Evolutionary conservation across 2,113 vertebrate genomes (phyloP).

Genomic region (Phycodurus eques): DNA sequence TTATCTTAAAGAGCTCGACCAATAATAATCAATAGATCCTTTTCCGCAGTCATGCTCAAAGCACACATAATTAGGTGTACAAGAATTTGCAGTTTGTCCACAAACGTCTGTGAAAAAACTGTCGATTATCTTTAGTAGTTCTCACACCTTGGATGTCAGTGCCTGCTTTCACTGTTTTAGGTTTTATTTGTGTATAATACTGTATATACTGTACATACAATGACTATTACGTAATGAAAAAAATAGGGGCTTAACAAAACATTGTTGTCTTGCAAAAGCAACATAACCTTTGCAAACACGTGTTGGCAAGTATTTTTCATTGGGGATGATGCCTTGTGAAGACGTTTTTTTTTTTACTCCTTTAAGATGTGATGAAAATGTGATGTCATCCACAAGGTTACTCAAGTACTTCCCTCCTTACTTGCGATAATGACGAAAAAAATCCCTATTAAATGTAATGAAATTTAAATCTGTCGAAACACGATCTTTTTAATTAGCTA

Average conservation of each 20-base stretch:
- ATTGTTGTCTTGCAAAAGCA: background rate
- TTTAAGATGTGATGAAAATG: background rate
- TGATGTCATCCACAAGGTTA: background rate
- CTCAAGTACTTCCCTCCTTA: background rate
- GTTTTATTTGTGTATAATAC: background rate
- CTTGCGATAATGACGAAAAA: background rate
- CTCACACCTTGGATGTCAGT: background rate
- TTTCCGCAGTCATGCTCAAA: constrained; percentile 34
- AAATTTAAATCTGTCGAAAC: constrained; percentile 9
- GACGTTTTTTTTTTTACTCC: background rate
- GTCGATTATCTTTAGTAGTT: background rate
- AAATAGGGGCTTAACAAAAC: background rate
- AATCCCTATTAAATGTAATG: background rate
- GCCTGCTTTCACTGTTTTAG: background rate
- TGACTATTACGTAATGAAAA: too few relatives aligned
- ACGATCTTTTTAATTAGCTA: constrained; percentile 27
- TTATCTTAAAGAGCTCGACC: constrained; percentile 47
- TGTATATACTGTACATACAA: background rate
- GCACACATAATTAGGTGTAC: constrained; percentile 43
- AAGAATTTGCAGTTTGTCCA: constrained; percentile 36
- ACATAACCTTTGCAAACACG: background rate
- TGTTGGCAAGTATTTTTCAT: background rate
- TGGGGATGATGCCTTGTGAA: background rate
- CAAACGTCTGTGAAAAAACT: constrained; percentile 7
- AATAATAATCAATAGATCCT: constrained; percentile 45